phyloP scores from a whole-genome alignment of 2,113 vertebrate species.

The Tenrec ecaudatus region DNA sequence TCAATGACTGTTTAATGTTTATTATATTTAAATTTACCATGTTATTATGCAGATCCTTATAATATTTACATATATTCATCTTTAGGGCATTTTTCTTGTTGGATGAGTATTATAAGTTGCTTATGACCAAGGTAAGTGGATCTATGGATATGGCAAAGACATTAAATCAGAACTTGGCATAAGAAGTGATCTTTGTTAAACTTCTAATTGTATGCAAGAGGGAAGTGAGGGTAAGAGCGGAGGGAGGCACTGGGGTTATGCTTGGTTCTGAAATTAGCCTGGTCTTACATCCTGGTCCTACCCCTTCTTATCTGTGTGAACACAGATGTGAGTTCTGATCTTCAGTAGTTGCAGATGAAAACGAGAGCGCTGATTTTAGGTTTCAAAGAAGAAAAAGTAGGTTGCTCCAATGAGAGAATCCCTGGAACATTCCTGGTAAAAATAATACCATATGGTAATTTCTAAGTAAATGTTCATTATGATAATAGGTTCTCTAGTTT shows the following conservation, averaged over 20 bases:
- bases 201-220: constrained; percentile 7
- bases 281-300: not conserved
- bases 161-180: not conserved
- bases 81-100: not conserved
- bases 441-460: not conserved
- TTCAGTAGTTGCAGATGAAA: not conserved
- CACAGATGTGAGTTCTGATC: not conserved
- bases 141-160: not conserved
- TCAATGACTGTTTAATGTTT: not conserved
- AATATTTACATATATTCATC: not conserved
- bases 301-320: not conserved
- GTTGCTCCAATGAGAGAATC: constrained; percentile 13
- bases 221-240: not conserved
- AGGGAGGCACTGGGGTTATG: not conserved
- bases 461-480: not conserved
- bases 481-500: not conserved
- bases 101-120: not conserved
- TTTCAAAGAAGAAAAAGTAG: not conserved
- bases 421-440: not conserved
- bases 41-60: not conserved
- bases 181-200: not conserved
- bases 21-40: not conserved
- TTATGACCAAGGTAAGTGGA: not conserved
- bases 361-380: not conserved
- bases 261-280: not conserved